Evolutionary conservation across 35 echinoderm and acorn worm genomes (phyloP).

Genomic region (Diadema setosum): DNA sequence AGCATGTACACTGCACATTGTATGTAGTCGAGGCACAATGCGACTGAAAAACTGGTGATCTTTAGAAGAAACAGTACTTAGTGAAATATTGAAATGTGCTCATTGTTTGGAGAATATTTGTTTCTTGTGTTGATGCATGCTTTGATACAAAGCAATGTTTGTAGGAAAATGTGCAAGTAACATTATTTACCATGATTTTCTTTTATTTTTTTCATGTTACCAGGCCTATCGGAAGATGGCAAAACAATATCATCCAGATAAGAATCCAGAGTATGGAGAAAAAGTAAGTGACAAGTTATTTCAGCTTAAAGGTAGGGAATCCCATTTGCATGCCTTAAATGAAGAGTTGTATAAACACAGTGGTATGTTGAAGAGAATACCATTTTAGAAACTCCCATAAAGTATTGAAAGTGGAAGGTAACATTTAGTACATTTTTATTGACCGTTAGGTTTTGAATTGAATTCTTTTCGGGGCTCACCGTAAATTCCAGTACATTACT

Average conservation of each 20-base stretch:
- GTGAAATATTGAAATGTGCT: neutral
- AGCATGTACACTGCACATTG: neutral
- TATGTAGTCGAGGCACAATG: neutral
- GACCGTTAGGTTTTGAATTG: too few species aligned
- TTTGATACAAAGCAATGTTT: neutral
- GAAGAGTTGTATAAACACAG: too few species aligned
- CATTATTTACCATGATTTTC: neutral
- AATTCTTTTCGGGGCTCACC: too few species aligned
- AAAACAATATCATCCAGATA: constrained; percentile 93
- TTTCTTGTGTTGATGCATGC: neutral
- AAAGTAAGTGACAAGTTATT: constrained; percentile 82
- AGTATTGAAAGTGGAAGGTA: too few species aligned
- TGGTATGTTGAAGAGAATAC: too few species aligned
- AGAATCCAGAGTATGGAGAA: constrained; percentile 84
- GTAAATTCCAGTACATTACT: too few species aligned
- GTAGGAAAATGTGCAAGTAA: neutral
- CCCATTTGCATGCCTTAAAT: too few species aligned
- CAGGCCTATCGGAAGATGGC: constrained; percentile 91
- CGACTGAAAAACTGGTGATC: neutral
- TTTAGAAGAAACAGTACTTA: neutral
- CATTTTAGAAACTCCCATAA: too few species aligned
- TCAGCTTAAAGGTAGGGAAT: too few species aligned
- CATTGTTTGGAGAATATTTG: neutral
- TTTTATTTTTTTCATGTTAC: constrained; percentile 20
- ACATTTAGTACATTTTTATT: too few species aligned